These are phyloP conservation scores for Calephelis perditalis DNA, from an alignment of 2,888 invertebrate genomes.

Conservation along the genomic window DNA sequence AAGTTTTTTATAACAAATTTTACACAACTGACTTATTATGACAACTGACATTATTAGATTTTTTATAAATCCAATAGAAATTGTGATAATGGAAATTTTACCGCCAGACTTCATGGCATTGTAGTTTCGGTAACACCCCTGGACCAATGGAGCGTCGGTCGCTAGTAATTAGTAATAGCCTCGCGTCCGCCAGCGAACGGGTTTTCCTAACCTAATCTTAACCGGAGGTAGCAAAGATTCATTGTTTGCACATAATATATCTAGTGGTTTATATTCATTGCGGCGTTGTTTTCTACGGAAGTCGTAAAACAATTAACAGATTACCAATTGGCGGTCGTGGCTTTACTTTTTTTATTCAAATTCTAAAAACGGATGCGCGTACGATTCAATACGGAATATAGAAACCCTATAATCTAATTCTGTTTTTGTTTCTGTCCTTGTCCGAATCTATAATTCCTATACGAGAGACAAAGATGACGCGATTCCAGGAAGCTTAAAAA, in stretches of 20 bases:
- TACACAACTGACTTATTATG: too few relatives aligned
- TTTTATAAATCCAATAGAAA: too few relatives aligned
- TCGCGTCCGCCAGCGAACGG: too few relatives aligned
- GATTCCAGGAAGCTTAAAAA: conserved; percentile 72
- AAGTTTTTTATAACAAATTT: too few relatives aligned
- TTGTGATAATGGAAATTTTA: too few relatives aligned
- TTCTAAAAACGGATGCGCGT: conserved; percentile 73
- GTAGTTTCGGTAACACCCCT: too few relatives aligned
- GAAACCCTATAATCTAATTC: conserved; percentile 47
- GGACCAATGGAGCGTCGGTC: too few relatives aligned
- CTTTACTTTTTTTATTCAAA: conserved; percentile 59
- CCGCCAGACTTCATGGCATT: too few relatives aligned
- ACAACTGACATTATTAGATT: too few relatives aligned
- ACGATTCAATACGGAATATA: conserved; percentile 73
- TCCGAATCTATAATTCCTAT: conserved; percentile 20
- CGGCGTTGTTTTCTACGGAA: conserved; percentile 54
- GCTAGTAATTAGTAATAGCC: too few relatives aligned
- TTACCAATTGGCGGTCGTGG: conserved; percentile 53
- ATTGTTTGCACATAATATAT: conserved; percentile 2
- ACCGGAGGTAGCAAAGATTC: neutral
- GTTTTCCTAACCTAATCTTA: too few relatives aligned
- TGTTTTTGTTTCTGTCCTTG: conserved; percentile 39
- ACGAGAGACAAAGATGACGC: conserved; percentile 47
- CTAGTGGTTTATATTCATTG: conserved; percentile 7
- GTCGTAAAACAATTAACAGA: conserved; percentile 63